Evolutionary conservation across 1,140 invertebrate species (phyloP), one percentile per base, ranked within the genome.

Genomic region (Wiebesia pumilae): DNA sequence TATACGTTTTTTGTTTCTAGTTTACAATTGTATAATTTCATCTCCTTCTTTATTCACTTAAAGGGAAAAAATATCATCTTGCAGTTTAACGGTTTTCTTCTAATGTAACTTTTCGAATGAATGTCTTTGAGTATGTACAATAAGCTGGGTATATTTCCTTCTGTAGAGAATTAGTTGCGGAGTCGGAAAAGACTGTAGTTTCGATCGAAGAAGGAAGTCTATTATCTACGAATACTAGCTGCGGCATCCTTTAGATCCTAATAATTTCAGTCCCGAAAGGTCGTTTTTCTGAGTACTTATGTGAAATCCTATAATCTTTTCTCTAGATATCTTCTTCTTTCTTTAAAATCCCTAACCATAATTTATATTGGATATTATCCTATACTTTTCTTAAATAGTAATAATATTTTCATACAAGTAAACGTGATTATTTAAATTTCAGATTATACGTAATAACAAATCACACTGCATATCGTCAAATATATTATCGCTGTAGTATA

Each of bases 241-340:
- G 16, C 35, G 3, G 16, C 35, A 71, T 38, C 69, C 69, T 71
- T 12, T 51, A 82, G 81, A 82, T 82, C 67, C 43, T 54, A 82
- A 82, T 82, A 82, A 82, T 71, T 69, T 82, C 21, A 24, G 67
- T 27, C 62, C 16, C 10, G 19, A 81, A 54, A 75, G 51, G 35
- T 83, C 71, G 38, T 83, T 75, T 62, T 83, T 83, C 51, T 33
- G 24, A 75, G 47, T 62, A 19, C 21, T 73, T 62, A 54, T 43
- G 3, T 65, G 24, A 54, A 78, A 78, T 78, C 47, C 47, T 78
- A 30, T 78, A 51, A 51, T 54, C 54, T 65, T 38, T n/a, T 54
- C 30, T 16, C 6, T 24, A 71, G 16, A 71, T 38, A 71, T 75
- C 71, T 75, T 43, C 71, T 75, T 43, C n/a, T n/a, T 75, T 19